phyloP scores from a whole-genome alignment of 1,140 invertebrate species.

The Dryas iulia region DNA sequence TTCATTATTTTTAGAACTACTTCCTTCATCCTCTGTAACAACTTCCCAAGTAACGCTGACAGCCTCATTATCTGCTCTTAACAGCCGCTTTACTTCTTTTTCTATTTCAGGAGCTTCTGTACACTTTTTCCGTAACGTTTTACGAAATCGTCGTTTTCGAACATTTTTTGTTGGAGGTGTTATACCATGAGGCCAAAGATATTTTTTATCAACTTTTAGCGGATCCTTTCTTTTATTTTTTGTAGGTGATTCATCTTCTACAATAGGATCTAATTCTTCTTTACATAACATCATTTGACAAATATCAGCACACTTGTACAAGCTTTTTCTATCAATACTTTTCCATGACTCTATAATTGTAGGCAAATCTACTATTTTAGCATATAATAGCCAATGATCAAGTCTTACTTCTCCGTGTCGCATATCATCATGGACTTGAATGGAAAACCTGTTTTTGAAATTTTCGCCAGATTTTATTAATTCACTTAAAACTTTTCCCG shows the following conservation, averaged over 20 bases:
- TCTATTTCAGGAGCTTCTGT: conserved; percentile 98
- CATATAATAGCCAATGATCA: conserved; percentile 92
- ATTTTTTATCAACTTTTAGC: conserved; percentile 96
- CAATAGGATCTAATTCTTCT: conserved; percentile 89
- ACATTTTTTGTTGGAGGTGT: conserved; percentile 98
- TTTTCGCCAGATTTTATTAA: conserved; percentile 88
- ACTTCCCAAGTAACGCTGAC: conserved; percentile 95
- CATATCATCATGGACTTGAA: conserved; percentile 95
- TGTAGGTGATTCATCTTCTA: conserved; percentile 90
- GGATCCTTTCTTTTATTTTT: conserved; percentile 95
- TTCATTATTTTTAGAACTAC: conserved; percentile 75
- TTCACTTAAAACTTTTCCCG: conserved; percentile 87
- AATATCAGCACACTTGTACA: conserved; percentile 98
- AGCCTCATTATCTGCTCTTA: conserved; percentile 96
- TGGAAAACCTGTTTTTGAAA: conserved; percentile 92
- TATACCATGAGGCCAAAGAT: conserved; percentile 95
- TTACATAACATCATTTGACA: conserved; percentile 95
- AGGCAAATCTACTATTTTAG: conserved; percentile 96
- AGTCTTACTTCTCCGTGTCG: conserved; percentile 93
- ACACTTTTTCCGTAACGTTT: conserved; percentile 97
- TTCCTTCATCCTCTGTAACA: conserved; percentile 93
- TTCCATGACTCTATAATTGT: conserved; percentile 96
- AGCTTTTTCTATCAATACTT: conserved; percentile 97
- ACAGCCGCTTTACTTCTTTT: conserved; percentile 95
- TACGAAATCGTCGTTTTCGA: conserved; percentile 94